Percentiles rank a stretch among this genome's conserved stretches.
Evolutionary conservation across 2,113 vertebrate species (phyloP).

Genomic region (Nothoprocta perdicaria): DNA sequence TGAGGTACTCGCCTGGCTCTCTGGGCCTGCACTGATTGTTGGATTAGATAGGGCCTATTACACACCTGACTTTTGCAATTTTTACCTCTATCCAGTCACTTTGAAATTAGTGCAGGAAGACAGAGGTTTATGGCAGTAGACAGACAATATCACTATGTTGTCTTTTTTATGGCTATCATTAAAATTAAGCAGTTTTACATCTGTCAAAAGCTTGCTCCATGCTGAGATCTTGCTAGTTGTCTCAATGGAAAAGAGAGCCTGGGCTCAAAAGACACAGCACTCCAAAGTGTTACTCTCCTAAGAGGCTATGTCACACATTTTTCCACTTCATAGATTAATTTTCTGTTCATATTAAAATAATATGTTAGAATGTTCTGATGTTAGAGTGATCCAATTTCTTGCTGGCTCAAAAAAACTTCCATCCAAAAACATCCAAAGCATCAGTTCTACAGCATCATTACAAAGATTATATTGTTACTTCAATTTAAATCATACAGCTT

Average conservation of each 20-base stretch:
- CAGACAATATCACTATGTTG: background rate
- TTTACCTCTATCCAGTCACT: background rate
- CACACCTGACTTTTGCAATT: rapidly evolving
- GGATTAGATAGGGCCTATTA: background rate
- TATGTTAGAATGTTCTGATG: background rate
- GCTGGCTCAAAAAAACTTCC: background rate
- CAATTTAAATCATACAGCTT: background rate
- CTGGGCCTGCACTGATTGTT: background rate
- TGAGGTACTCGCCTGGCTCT: background rate
- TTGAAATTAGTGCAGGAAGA: background rate
- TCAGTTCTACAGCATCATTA: background rate
- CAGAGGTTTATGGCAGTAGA: background rate
- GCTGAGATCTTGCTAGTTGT: background rate
- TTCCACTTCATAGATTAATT: background rate
- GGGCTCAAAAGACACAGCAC: background rate
- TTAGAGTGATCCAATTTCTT: background rate
- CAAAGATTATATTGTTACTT: background rate
- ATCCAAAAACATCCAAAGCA: background rate
- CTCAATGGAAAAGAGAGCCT: background rate
- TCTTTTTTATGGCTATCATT: background rate
- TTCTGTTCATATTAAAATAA: background rate
- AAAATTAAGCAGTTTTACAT: background rate
- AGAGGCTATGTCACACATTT: background rate
- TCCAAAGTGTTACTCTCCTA: background rate
- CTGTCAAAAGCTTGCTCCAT: background rate